phyloP scores from a whole-genome alignment of 35 echinoderm and acorn worm species.

The Ophiothrix spiculata region DNA sequence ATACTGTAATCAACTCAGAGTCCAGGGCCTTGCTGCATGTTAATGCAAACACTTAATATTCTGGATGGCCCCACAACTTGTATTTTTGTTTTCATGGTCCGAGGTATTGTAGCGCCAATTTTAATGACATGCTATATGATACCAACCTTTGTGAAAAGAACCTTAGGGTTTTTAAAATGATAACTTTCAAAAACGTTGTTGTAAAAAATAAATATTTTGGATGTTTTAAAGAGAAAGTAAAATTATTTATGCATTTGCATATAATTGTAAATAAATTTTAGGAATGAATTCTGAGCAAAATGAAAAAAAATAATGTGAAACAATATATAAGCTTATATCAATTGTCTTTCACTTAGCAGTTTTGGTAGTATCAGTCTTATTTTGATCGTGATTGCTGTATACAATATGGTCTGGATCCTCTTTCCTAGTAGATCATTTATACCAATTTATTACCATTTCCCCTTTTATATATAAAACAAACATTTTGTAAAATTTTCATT shows the following conservation, averaged over 20 bases:
- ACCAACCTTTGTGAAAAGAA: too few relatives aligned
- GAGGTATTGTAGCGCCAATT: too few relatives aligned
- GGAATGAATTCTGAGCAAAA: not conserved
- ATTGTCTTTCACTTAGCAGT: not conserved
- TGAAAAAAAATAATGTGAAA: not conserved
- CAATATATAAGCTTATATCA: not conserved
- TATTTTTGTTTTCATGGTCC: not conserved
- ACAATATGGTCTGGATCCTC: not conserved
- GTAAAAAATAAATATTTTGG: too few relatives aligned
- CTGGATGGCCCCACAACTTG: too few relatives aligned
- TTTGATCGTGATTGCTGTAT: not conserved
- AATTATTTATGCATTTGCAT: too few relatives aligned
- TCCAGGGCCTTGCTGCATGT: too few relatives aligned
- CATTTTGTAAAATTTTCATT: not conserved
- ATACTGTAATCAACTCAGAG: too few relatives aligned
- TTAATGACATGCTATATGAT: too few relatives aligned
- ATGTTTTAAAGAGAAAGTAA: too few relatives aligned
- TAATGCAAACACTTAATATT: too few relatives aligned
- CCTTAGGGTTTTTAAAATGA: too few relatives aligned
- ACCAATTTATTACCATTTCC: not conserved
- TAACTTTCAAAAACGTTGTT: too few relatives aligned
- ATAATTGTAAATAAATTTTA: not conserved
- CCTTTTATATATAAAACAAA: not conserved
- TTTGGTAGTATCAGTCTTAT: not conserved
- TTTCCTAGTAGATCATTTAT: not conserved